Percentiles rank a stretch among this genome's conserved stretches.
Conservation (phyloP, 2,888 invertebrate species). For the Dynastes maya region DNA sequence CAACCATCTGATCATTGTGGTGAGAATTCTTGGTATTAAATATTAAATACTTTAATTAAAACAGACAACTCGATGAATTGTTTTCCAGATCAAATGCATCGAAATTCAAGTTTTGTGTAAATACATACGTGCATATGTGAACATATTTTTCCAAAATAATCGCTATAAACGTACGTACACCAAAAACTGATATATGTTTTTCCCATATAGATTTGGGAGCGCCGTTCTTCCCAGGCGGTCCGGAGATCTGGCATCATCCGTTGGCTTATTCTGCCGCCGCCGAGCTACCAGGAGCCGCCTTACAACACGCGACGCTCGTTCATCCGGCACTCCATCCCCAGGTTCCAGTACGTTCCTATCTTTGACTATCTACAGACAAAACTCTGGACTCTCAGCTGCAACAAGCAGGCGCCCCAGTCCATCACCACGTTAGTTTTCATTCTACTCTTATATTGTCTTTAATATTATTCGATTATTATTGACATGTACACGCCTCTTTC, state of each 20-base stretch:
- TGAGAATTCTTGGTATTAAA: too few species aligned
- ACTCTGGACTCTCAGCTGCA: conserved; percentile 75
- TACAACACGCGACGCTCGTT: conserved; percentile 92
- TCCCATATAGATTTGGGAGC: conserved; percentile 86
- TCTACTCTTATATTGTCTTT: conserved; percentile 51
- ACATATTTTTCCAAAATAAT: too few species aligned
- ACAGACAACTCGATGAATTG: too few species aligned
- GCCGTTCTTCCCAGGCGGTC: conserved; percentile 95
- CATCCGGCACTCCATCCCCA: conserved; percentile 98
- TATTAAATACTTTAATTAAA: too few species aligned
- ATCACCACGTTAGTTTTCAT: conserved; percentile 73
- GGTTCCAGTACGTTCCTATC: conserved; percentile 97
- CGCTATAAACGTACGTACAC: too few species aligned
- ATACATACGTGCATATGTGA: too few species aligned
- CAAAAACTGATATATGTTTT: conserved; percentile 5
- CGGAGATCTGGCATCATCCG: conserved; percentile 96
- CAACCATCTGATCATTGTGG: not conserved
- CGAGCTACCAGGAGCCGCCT: conserved; percentile 86
- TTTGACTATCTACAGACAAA: conserved; percentile 96
- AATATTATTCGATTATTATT: conserved; percentile 22
- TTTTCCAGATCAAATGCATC: too few species aligned
- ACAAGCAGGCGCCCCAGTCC: conserved; percentile 73
- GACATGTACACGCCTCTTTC: conserved; percentile 22
- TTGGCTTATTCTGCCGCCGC: conserved; percentile 85
- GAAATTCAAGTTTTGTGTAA: too few species aligned